Evolutionary conservation across 2,797 vertebrate genomes (phyloP), one percentile per base, ranked within the genome.

Genomic region (Siniperca scherzeri): DNA sequence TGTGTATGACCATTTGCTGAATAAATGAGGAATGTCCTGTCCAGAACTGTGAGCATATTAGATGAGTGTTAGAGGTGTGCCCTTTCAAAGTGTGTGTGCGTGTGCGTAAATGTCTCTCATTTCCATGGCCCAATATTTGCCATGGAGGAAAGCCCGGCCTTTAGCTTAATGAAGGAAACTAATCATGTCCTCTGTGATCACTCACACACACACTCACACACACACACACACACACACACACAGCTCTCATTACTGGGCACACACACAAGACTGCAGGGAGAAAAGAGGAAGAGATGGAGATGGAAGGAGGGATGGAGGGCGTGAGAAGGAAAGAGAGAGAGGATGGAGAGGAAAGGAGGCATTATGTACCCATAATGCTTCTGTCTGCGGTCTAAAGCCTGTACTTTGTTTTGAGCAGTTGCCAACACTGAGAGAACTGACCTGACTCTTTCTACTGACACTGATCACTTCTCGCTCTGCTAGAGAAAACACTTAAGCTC

Each of bases 41-140:
- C 59, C 76, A 71, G 70, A 21, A 70, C 84, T 82, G 73, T 59
- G 81, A 68, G 84, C 67, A 71, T 78, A 86, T 90, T 84, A 86
- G 84, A 85, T 40, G 68, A 82, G 79, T 70, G 81, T 81, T 80
- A 80, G 59, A 88, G 80, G 87, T 88, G 87, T 79, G 69, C 27
- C 44, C 11, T 74, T 86, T 85, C 61, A 67, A 70, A 46, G 57
- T 78, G 74, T 84, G 79, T 74, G 78, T 61, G 70, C 42, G 72
- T 62, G 52, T 73, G 55, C 72, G 82, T 81, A 82, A 93, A 88
- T 87, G 89, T 89, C 87, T 92, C 84, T 93, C 74, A 94, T 94
- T 95, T 95, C 90, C 93, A 94, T 89, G 80, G 82, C 61, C 87
- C 92, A 94, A 93, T 95, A 94, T 96, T 96, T 94, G 81, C 86